Evolutionary conservation across 1,140 invertebrate genomes (phyloP).

Genomic region (Homalodisca vitripennis): DNA sequence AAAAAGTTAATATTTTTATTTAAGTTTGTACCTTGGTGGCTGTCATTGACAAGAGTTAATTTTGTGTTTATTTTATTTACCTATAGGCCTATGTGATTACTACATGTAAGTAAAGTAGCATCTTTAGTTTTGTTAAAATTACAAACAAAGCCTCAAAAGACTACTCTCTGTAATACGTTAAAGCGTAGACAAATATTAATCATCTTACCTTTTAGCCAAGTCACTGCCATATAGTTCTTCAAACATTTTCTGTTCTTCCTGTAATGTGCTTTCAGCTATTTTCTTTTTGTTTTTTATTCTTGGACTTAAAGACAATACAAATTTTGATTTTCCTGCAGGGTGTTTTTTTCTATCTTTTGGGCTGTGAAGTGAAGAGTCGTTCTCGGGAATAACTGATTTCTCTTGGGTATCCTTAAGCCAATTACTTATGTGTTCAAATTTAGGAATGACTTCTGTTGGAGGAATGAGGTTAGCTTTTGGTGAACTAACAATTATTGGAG

Average conservation of each 20-base stretch:
- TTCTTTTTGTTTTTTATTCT: constrained; percentile 14
- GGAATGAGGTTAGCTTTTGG: neutral
- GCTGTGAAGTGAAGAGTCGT: neutral
- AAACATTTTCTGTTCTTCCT: constrained; percentile 13
- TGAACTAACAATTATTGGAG: neutral
- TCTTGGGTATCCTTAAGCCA: constrained; percentile 15
- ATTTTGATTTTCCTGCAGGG: neutral
- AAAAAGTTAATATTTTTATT: too few relatives aligned
- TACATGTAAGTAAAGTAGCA: too few relatives aligned
- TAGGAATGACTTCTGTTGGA: constrained; percentile 10
- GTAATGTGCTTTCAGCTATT: neutral
- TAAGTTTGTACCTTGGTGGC: too few relatives aligned
- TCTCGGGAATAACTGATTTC: neutral
- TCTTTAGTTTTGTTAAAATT: too few relatives aligned
- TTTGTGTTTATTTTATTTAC: too few relatives aligned
- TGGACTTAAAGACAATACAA: constrained; percentile 9
- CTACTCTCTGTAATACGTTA: too few relatives aligned
- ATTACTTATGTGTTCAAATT: constrained; percentile 16
- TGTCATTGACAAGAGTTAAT: too few relatives aligned
- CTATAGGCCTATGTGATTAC: too few relatives aligned
- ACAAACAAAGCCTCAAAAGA: too few relatives aligned
- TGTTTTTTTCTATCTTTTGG: neutral
- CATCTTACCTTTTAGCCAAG: neutral
- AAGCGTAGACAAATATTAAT: neutral
- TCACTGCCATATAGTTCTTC: constrained; percentile 12